Evolutionary conservation across 2,113 vertebrate species (phyloP), one percentile per base, ranked within the genome.

Genomic region (Campylomormyrus numenius): DNA sequence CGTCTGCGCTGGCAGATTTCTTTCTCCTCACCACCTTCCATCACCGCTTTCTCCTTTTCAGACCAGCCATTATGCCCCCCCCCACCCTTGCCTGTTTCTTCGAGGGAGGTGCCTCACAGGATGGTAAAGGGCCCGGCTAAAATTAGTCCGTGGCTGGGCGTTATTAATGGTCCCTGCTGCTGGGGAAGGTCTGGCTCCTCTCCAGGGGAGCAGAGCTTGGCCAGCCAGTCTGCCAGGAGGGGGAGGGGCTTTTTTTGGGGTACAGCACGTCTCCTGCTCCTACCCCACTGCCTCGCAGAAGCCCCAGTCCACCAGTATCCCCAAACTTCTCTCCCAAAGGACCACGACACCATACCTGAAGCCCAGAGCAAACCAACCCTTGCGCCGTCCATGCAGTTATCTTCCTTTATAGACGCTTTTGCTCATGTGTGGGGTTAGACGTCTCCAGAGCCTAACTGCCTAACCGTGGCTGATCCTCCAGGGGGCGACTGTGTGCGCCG

Each of bases 91-190:
- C 83, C 52, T 83, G 48, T 91, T 88, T 86, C 91, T 93, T 56
- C 7, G 17, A 89, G 49, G 88, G 46, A 24, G 83, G 88, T 52
- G 90, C 53, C 84, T 89, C 89, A 56, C 89, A 88, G 45, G 56
- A 62, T 85, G 27, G 89, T 87, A 90, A 93, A 88, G 92, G 88
- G 90, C 85, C 62, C 80, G 90, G 90, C 91, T 94, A 92, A 93
- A 93, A 93, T 91, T 92, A 92, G 92, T 92, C 48, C 24, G 80
- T 86, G 90, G 87, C 90, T 88, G 74, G 87, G 89, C 24, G 89
- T 93, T 93, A 93, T 93, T 93, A 94, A 92, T 77, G 90, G 90
- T 35, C 27, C 88, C 86, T 89, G 89, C 58, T 88, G 90, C 90
- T 87, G 88, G 21, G 92, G 89, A 77, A 90, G 66, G 85, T 48